These are phyloP conservation scores for Pegoplata infirma DNA, from an alignment of 2,888 invertebrate species.

Conservation along the genomic window DNA sequence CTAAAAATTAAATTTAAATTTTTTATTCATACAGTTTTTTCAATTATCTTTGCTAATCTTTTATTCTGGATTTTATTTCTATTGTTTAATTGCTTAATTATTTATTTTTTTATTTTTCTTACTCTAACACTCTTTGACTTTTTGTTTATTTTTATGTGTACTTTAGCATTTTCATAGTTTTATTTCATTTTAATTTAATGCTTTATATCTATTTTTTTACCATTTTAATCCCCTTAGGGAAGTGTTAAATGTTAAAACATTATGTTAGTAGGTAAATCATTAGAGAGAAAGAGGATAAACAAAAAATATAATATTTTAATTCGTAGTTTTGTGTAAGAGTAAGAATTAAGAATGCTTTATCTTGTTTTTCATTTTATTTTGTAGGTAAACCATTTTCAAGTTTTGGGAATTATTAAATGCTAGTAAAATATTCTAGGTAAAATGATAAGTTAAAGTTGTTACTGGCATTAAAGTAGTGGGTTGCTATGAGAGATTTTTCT, in stretches of 20 bases:
- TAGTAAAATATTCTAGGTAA: neutral
- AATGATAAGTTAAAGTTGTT: neutral
- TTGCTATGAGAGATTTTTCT: neutral
- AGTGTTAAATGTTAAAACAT: slow-evolving; percentile 22
- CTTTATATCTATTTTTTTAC: too few relatives aligned
- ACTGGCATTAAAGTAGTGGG: neutral
- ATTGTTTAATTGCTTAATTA: neutral
- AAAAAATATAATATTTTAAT: neutral
- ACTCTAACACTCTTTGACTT: neutral
- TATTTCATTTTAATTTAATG: neutral
- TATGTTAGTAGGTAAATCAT: slow-evolving; percentile 23
- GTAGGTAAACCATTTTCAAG: neutral
- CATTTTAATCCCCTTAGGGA: slow-evolving; percentile 10
- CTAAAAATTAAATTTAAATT: too few relatives aligned
- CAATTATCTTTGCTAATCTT: too few relatives aligned
- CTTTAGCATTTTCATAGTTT: neutral
- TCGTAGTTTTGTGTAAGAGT: neutral
- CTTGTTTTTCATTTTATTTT: neutral
- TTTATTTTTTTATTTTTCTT: neutral
- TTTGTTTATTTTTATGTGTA: neutral
- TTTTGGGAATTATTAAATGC: too few relatives aligned
- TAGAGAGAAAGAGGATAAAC: too few relatives aligned
- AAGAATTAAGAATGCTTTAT: neutral
- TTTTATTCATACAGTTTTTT: too few relatives aligned
- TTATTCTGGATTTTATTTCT: neutral